Conservation (phyloP, 2,797 vertebrate species). For the Gallinago stenura region DNA sequence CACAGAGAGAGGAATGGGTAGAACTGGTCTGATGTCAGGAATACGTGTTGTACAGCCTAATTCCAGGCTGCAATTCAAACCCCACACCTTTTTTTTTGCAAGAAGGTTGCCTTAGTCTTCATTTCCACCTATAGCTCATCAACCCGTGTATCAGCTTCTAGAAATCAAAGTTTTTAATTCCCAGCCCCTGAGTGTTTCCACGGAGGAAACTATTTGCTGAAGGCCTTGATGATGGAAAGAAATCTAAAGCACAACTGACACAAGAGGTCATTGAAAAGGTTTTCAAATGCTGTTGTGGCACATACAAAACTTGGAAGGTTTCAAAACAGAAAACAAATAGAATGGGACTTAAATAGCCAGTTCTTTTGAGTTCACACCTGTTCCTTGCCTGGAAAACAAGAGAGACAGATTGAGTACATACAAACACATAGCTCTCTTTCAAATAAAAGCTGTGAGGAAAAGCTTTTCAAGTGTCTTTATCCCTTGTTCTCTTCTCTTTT, state of each 20-base stretch:
- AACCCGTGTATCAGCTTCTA: not conserved
- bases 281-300: conserved; percentile 1
- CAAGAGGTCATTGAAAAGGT: not conserved
- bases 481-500: not conserved
- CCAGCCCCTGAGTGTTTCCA: not conserved
- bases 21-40: not conserved
- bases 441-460: conserved; percentile 26
- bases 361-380: not conserved
- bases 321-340: conserved; percentile 22
- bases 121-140: not conserved
- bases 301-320: not conserved
- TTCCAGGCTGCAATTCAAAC: not conserved
- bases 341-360: not conserved
- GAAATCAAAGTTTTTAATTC: conserved; percentile 39
- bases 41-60: not conserved
- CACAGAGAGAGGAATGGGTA: conserved; percentile 12
- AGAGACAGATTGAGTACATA: not conserved
- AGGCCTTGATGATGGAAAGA: not conserved
- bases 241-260: conserved; percentile 22
- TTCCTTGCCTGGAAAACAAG: not conserved
- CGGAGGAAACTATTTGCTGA: conserved; percentile 5
- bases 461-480: conserved; percentile 26
- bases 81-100: not conserved
- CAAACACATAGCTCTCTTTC: not conserved
- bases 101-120: not conserved